Evolutionary conservation across 1,140 invertebrate species (phyloP).

Genomic region (Drosophila willistoni): DNA sequence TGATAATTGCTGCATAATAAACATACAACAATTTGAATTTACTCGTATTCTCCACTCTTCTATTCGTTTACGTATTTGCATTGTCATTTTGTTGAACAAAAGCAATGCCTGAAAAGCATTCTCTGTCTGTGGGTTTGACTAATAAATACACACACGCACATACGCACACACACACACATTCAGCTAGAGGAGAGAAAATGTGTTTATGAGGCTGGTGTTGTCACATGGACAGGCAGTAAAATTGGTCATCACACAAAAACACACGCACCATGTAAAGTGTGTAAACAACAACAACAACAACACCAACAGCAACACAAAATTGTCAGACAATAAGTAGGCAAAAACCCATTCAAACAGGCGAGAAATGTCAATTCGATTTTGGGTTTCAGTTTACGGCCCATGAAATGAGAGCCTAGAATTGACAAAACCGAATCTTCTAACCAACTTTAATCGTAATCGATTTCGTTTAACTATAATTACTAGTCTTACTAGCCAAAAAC

Average conservation of each 20-base stretch:
- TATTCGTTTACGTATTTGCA: slow-evolving; percentile 66
- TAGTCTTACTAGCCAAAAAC: not conserved
- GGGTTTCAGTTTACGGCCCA: slow-evolving; percentile 10
- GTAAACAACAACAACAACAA: slow-evolving; percentile 8
- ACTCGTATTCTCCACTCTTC: slow-evolving; percentile 31
- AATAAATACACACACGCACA: slow-evolving; percentile 61
- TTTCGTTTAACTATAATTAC: slow-evolving; percentile 3
- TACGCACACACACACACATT: slow-evolving; percentile 3
- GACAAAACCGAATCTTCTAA: slow-evolving; percentile 1
- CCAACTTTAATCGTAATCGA: not conserved
- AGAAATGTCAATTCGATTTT: slow-evolving; percentile 14
- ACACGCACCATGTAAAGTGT: slow-evolving; percentile 15
- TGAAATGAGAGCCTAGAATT: slow-evolving; percentile 12
- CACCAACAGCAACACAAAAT: slow-evolving; percentile 5
- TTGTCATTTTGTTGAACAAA: slow-evolving; percentile 76
- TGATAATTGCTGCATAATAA: slow-evolving; percentile 78
- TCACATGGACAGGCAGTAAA: slow-evolving; percentile 12
- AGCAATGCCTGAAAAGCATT: slow-evolving; percentile 49
- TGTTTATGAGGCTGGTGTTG: slow-evolving; percentile 12
- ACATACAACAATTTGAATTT: slow-evolving; percentile 43
- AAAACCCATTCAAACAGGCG: slow-evolving; percentile 12
- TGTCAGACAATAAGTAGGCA: slow-evolving; percentile 19
- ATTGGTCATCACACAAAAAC: slow-evolving; percentile 4
- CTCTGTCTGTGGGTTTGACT: slow-evolving; percentile 67
- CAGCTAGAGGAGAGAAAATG: not conserved